Evolutionary conservation across 2,888 invertebrate species (phyloP), one percentile per base, ranked within the genome.

Genomic region (Chalcis sispes): DNA sequence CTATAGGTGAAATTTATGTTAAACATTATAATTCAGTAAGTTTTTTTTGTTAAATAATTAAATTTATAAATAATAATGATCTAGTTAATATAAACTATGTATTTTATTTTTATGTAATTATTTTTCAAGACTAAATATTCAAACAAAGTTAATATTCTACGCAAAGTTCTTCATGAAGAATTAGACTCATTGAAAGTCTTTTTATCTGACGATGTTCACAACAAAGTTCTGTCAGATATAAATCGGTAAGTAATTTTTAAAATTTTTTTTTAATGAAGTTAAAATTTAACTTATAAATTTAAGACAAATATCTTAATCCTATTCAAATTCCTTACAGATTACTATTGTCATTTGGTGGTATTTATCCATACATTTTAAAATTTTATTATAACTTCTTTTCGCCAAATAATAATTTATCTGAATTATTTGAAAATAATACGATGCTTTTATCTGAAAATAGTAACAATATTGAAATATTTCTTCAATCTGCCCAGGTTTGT

Each of bases 1-100:
- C 87, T 48, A 71, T 89, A 7, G 85, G 87, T 18, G 81, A 87
- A 62, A 83, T 87, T 67, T 89, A 90, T 77, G 80, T 84, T 13
- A 81, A 83, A 48, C 85, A 90, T 81, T 90, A 89, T 82, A 89
- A 88, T 85, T 89, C 87, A 72, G 89, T 90, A 82, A 88, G 72
- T 74, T 20, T 25, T 58, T 36, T 74, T 64, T 46, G 1, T 29
- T 46, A 25, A n/a, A n/a, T n/a, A n/a, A n/a, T n/a, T n/a, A n/a
- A n/a, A n/a, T n/a, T n/a, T n/a, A n/a, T n/a, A n/a, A n/a, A n/a
- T n/a, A n/a, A n/a, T n/a, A 36, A 36, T 36, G 10, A 10, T 4
- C 10, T 36, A 36, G 10, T 7, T 7, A 36, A 36, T 10, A 36
- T 4, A 4, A 7, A 42, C 20, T 27, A 59, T 20, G 8, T 32